These are phyloP conservation scores for Lagopus leucura DNA, from an alignment of 2,113 vertebrate species.

Conservation along the genomic window DNA sequence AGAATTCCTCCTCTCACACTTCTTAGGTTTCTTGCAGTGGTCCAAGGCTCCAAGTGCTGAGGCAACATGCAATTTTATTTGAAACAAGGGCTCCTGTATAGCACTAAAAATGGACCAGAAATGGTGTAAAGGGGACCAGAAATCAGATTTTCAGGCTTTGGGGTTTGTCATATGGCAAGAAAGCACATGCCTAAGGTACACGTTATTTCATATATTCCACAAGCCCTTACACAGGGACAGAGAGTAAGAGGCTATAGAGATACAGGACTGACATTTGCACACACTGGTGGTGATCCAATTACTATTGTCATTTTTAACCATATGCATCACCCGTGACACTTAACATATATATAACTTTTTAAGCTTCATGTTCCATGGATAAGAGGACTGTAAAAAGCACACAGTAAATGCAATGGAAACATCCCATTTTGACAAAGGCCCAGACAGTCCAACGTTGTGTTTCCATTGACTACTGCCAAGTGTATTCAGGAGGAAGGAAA, in stretches of 20 bases:
- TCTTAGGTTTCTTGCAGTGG: neutral
- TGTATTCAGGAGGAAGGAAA: neutral
- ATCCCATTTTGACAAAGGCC: neutral
- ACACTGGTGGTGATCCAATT: neutral
- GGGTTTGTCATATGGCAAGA: neutral
- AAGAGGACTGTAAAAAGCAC: neutral
- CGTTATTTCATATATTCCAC: neutral
- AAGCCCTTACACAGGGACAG: neutral
- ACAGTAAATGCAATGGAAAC: neutral
- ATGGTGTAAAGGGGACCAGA: neutral
- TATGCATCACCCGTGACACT: neutral
- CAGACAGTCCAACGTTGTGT: neutral
- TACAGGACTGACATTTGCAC: neutral
- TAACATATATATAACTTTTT: neutral
- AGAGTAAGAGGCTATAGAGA: neutral
- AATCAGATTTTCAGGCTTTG: neutral
- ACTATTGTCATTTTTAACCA: neutral
- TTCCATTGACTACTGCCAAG: neutral
- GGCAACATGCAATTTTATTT: neutral
- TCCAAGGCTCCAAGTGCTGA: neutral
- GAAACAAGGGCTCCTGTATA: neutral
- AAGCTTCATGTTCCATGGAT: neutral
- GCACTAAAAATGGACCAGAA: neutral
- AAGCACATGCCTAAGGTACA: neutral
- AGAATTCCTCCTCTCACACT: neutral